Evolutionary conservation across 2,113 vertebrate genomes (phyloP).

Genomic region (Xiphorhynchus elegans): DNA sequence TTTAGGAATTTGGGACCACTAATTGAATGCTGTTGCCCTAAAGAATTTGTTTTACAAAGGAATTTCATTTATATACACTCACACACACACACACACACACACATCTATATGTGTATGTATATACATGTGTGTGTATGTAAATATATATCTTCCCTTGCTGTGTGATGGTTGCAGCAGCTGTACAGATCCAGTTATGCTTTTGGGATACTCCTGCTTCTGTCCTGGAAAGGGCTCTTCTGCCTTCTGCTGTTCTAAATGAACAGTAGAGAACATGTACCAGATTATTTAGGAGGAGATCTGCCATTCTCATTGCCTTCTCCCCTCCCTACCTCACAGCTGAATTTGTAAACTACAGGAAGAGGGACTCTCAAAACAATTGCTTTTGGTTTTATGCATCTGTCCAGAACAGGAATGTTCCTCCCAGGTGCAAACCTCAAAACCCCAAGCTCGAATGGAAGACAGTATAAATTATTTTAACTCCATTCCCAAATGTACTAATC

Average conservation of each 20-base stretch:
- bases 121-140: accelerated
- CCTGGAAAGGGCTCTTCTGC: neutral
- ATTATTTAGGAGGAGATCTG: neutral
- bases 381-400: neutral
- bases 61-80: neutral
- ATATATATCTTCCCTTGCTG: neutral
- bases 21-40: neutral
- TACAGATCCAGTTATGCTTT: neutral
- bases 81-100: accelerated
- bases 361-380: neutral
- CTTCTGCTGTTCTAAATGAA: neutral
- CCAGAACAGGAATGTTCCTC: neutral
- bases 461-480: neutral
- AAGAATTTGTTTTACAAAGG: neutral
- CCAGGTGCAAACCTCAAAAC: neutral
- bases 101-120: accelerated
- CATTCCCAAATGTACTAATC: neutral
- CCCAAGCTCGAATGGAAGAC: neutral
- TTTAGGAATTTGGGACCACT: neutral
- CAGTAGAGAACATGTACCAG: neutral
- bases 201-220: neutral
- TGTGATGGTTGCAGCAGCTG: neutral
- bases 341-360: neutral
- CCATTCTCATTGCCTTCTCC: accelerated
- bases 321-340: neutral